Evolutionary conservation across 2,113 vertebrate species (phyloP).

Genomic region (Strigops habroptila): DNA sequence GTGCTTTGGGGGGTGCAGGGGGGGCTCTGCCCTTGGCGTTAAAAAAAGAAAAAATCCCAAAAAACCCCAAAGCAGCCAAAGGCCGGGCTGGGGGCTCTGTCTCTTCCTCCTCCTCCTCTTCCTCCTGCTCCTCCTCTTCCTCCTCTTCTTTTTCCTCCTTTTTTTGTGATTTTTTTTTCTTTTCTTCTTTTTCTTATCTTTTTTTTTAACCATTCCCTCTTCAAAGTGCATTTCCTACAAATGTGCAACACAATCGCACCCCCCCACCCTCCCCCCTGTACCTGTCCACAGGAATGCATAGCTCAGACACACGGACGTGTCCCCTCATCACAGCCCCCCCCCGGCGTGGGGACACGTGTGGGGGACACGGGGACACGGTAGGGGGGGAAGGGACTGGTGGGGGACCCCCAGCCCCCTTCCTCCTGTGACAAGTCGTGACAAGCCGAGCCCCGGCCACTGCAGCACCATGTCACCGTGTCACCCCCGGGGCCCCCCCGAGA

Average conservation of each 20-base stretch:
- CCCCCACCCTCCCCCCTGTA: not conserved
- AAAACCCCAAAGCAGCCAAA: not conserved
- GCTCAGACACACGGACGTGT: constrained; percentile 9
- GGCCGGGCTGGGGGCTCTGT: not conserved
- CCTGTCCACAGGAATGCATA: constrained; percentile 64
- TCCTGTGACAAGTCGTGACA: not conserved
- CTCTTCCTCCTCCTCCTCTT: not conserved
- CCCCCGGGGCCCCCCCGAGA: not conserved
- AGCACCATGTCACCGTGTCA: rapidly evolving
- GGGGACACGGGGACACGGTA: not conserved
- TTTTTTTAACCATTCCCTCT: constrained; percentile 2
- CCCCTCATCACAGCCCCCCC: too few species aligned
- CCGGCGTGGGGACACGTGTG: not conserved
- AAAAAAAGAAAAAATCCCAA: not conserved
- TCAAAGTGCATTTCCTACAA: constrained; percentile 71
- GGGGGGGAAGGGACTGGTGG: not conserved
- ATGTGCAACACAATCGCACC: constrained; percentile 60
- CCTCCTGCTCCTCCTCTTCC: not conserved
- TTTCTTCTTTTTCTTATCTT: not conserved
- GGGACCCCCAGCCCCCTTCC: not conserved
- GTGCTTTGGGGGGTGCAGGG: not conserved
- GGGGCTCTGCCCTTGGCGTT: not conserved
- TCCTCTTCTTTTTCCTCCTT: not conserved
- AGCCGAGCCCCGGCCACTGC: not conserved
- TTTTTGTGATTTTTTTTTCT: not conserved